Percentiles rank a stretch among this genome's conserved stretches.
These are phyloP conservation scores for Diloba caeruleocephala DNA, from an alignment of 2,888 invertebrate genomes.

Conservation along the genomic window DNA sequence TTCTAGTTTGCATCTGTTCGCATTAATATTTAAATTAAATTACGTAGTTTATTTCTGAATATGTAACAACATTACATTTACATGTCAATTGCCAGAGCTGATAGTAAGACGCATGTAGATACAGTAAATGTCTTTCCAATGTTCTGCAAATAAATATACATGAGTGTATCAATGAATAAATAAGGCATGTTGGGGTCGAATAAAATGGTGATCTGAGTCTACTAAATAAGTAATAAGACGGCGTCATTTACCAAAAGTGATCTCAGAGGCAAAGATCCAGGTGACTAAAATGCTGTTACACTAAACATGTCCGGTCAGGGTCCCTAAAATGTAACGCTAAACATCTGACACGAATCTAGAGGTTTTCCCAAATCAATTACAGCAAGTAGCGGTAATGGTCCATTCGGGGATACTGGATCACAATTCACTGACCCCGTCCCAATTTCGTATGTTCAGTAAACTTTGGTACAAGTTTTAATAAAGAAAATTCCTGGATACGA, in stretches of 20 bases:
- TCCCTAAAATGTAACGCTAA: slow-evolving; percentile 55
- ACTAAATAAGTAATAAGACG: slow-evolving; percentile 53
- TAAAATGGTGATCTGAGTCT: slow-evolving; percentile 53
- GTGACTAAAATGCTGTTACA: slow-evolving; percentile 51
- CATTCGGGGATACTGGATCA: slow-evolving; percentile 56
- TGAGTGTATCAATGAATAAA: slow-evolving; percentile 56
- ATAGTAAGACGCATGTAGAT: slow-evolving; percentile 46
- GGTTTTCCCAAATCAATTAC: slow-evolving; percentile 69
- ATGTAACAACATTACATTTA: slow-evolving; percentile 26
- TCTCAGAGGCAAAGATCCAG: slow-evolving; percentile 45
- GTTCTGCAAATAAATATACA: slow-evolving; percentile 55
- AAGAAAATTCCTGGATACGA: slow-evolving; percentile 47
- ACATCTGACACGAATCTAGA: slow-evolving; percentile 54
- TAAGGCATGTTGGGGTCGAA: slow-evolving; percentile 50
- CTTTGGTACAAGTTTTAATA: slow-evolving; percentile 54
- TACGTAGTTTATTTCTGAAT: slow-evolving; percentile 30
- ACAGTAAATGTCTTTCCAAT: slow-evolving; percentile 50
- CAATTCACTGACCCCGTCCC: slow-evolving; percentile 58
- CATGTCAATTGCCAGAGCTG: slow-evolving; percentile 40
- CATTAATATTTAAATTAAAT: slow-evolving; percentile 28
- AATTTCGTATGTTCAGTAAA: slow-evolving; percentile 56
- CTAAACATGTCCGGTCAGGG: slow-evolving; percentile 46
- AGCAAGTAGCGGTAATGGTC: slow-evolving; percentile 60
- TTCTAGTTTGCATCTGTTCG: slow-evolving; percentile 7
- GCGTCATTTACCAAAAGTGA: slow-evolving; percentile 54